Evolutionary conservation across 1,140 invertebrate genomes (phyloP).

Genomic region (Andrena cerasifolii): DNA sequence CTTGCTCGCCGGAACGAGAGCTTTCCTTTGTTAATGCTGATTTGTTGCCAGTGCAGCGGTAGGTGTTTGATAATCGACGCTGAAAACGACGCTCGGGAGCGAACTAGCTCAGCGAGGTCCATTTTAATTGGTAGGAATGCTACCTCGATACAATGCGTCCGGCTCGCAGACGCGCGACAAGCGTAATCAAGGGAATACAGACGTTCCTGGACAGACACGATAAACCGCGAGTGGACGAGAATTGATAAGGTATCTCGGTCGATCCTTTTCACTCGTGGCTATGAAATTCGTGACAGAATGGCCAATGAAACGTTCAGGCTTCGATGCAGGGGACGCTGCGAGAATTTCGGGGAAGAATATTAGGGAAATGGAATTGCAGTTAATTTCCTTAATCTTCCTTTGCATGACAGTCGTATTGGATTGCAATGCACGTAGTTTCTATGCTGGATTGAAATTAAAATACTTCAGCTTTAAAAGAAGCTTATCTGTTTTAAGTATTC

Average conservation of each 20-base stretch:
- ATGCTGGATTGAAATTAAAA: no score
- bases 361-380: no score
- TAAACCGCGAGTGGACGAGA: constrained; percentile 25
- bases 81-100: background rate
- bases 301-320: background rate
- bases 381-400: background rate
- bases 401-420: no score
- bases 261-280: background rate
- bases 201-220: constrained; percentile 16
- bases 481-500: no score
- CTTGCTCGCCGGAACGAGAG: background rate
- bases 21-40: constrained; percentile 12
- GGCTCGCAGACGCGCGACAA: background rate
- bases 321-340: background rate
- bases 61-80: background rate
- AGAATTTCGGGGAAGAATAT: background rate
- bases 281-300: background rate
- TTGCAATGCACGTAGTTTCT: no score
- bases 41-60: constrained; percentile 36
- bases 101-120: no score
- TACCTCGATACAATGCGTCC: background rate
- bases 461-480: no score
- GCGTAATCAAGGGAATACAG: constrained; percentile 16
- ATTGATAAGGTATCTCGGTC: constrained; percentile 19
- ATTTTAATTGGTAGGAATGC: background rate